A percentile compares a stretch with the other conserved stretches of the same genome.
Conservation (phyloP, 1,140 invertebrate species). For the Anadara kagoshimensis region DNA sequence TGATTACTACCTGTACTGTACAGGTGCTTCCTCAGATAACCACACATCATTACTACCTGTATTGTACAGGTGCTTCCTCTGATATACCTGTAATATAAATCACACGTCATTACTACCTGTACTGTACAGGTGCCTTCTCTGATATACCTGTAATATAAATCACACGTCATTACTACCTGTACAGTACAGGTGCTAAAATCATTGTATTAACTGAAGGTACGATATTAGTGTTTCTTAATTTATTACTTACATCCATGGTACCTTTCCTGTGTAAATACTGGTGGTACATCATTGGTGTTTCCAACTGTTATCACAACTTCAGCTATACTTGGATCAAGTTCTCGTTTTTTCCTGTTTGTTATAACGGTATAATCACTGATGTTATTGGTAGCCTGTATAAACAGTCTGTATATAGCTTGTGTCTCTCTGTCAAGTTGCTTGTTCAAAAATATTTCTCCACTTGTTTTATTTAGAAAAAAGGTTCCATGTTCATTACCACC, state of each 20-base stretch:
- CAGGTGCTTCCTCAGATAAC: constrained; percentile 46
- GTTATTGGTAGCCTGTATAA: constrained; percentile 60
- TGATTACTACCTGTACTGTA: background rate
- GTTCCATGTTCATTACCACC: constrained; percentile 57
- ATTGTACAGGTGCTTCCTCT: constrained; percentile 40
- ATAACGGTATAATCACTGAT: constrained; percentile 62
- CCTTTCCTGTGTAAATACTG: constrained; percentile 51
- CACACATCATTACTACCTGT: background rate
- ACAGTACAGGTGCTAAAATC: too few relatives aligned
- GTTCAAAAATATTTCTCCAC: constrained; percentile 40
- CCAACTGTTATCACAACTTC: constrained; percentile 47
- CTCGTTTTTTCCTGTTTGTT: constrained; percentile 39
- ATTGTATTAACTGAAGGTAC: too few relatives aligned
- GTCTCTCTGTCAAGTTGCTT: constrained; percentile 52
- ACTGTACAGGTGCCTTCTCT: too few relatives aligned
- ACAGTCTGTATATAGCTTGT: constrained; percentile 41
- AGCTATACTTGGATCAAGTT: constrained; percentile 54
- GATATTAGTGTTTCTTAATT: background rate
- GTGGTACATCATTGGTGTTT: constrained; percentile 61
- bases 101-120: too few relatives aligned
- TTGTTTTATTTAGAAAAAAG: constrained; percentile 45
- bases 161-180: too few relatives aligned
- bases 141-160: too few relatives aligned
- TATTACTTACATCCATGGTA: constrained; percentile 63
- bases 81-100: too few relatives aligned